Percentiles rank a stretch among this genome's conserved stretches.
These are phyloP conservation scores for Homalodisca vitripennis DNA, from an alignment of 1,140 invertebrate species.

Conservation along the genomic window DNA sequence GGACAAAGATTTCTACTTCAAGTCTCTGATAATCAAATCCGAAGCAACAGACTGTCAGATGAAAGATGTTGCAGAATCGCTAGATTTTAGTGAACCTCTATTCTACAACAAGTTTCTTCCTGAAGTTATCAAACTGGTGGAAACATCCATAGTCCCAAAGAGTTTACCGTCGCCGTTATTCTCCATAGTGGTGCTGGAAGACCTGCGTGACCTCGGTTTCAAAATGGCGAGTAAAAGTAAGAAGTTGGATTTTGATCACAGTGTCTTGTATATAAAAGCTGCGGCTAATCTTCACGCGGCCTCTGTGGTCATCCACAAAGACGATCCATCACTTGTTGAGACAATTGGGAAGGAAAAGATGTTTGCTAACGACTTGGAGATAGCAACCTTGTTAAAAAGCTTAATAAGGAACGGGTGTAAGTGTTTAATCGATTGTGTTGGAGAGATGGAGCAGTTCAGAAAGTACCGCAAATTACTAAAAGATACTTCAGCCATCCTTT, in stretches of 20 bases:
- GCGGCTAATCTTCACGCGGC: not conserved
- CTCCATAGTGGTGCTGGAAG: not conserved
- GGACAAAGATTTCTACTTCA: not conserved
- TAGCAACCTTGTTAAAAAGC: not conserved
- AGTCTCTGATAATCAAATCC: not conserved
- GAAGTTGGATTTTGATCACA: constrained; percentile 18
- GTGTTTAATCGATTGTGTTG: not conserved
- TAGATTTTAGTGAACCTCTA: not conserved
- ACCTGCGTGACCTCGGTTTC: not conserved
- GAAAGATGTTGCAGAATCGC: too few relatives aligned
- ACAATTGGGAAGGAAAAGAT: not conserved
- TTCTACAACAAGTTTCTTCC: constrained; percentile 9
- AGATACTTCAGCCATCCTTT: not conserved
- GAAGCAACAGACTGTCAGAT: not conserved
- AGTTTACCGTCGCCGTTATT: not conserved
- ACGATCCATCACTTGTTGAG: not conserved
- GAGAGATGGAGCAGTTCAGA: not conserved
- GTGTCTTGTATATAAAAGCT: not conserved
- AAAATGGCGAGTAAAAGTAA: not conserved
- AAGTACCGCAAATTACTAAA: not conserved
- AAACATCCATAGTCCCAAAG: not conserved
- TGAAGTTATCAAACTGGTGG: not conserved
- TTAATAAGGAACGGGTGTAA: not conserved
- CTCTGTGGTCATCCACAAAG: not conserved
- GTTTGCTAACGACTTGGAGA: not conserved